Base-by-base conservation (phyloP, 2,113 vertebrate species). In the Capra hircus region DNA sequence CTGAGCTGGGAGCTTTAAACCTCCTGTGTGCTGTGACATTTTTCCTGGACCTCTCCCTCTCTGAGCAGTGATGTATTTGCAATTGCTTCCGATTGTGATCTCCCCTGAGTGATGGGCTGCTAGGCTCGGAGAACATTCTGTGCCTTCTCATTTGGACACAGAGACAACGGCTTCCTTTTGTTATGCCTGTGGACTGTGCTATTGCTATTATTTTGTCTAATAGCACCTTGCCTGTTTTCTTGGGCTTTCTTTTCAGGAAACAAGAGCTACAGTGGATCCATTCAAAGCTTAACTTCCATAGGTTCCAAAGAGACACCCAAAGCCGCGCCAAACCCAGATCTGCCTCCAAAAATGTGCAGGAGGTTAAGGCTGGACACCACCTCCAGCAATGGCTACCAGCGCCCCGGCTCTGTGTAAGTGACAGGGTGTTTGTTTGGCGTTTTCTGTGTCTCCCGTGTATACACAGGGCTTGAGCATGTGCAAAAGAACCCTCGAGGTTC, bases 391-490 rank as follows among this genome's bases (percentile, higher is more conserved):
- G 99, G 99, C 95, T 99, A 99, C 98, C 99, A 99, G 98, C 99
- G 99, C 91, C 99, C 99, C 0, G 99, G 99, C 97, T 99, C 99
- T 90, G 99, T 99, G 99, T 99, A 99, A 99, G 99, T 99, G 91
- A 55, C 53, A 71, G 96, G 40, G 36, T 14, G 13, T 19, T 53
- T 78, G 80, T 36, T 83, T 14, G 80, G 17, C 25, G 5, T 92
- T 77, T 78, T 0, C 64, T 59, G 7, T 21, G 36, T 82, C 53
- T 89, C 19, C 36, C 7, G 6, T 67, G 2, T 13, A 6, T 15
- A 17, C 33, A 23, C 10, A 43, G 43, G 74, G 14, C 9, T 55
- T 52, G n/a, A 67, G 2, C 15, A 2, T 23, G 16, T 59, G 57
- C 45, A 13, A 1, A 71, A 81, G 71, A 81, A 78, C 12, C 6